Evolutionary conservation across 2,113 vertebrate species (phyloP), one percentile per base, ranked within the genome.

Genomic region (Eidolon helvum): DNA sequence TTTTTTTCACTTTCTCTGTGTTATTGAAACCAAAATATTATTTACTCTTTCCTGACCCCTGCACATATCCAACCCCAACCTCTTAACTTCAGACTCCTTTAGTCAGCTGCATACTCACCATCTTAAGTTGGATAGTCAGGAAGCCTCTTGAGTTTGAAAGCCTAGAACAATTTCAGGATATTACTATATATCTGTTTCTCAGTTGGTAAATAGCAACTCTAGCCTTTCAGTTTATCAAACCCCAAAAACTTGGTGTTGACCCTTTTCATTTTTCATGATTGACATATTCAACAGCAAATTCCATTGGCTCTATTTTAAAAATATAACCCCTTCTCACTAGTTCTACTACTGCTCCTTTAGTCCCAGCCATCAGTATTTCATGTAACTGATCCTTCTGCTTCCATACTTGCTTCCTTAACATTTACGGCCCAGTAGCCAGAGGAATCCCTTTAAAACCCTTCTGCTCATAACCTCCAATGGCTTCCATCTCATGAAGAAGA

Each of bases 1-100:
- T 78, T 82, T 90, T 74, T 74, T 74, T 55, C 66, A 14, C 18
- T 30, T 88, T 95, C 33, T 96, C n/a, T 45, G n/a, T 94, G 55
- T 87, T 69, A 77, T 1, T 80, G 30, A 80, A 87, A 85, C 38
- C 12, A 35, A 95, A 92, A 14, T 79, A 43, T 40, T 55, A 77
- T 79, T 68, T 75, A 43, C 33, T 74, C 21, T 86, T 74, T 90
- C 35, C 28, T 74, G 45, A 66, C 0, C 21, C 5, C 19, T 33
- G 55, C 48, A 55, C 19, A 24, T 18, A 65, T 4, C n/a, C 53
- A 63, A 21, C 30, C 30, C 4, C 6, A 24, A 14, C 12, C 33
- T 45, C 65, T 48, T 55, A 45, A 50, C 28, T 87, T 18, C 21
- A 38, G 69, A 48, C 12, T 61, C 15, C 50, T 79, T 35, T 11